These are phyloP conservation scores for Premnoplex brunnescens DNA, from an alignment of 2,797 vertebrate species.

Conservation along the genomic window DNA sequence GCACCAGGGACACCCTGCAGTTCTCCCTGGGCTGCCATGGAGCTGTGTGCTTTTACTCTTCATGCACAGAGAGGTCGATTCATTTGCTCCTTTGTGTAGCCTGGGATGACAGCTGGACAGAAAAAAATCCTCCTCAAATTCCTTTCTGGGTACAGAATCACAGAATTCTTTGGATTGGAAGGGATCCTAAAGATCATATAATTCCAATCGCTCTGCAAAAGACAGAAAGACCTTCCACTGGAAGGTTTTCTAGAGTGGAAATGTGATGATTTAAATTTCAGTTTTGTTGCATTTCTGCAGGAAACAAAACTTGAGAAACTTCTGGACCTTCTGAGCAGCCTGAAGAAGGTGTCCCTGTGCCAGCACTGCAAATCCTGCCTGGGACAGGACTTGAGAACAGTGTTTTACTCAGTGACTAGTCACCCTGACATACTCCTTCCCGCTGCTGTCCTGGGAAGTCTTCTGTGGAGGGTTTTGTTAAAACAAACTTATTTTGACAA, in stretches of 20 bases:
- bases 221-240: neutral
- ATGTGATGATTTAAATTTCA: neutral
- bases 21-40: neutral
- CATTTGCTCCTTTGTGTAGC: neutral
- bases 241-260: neutral
- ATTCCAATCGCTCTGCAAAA: neutral
- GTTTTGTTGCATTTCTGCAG: neutral
- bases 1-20: neutral
- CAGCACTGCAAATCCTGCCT: neutral
- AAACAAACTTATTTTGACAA: neutral
- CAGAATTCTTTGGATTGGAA: neutral
- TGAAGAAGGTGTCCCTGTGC: neutral
- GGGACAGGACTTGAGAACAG: neutral
- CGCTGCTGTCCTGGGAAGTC: neutral
- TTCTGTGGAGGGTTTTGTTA: neutral
- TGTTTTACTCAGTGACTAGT: neutral
- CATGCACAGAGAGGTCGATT: neutral
- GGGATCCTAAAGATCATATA: neutral
- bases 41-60: neutral
- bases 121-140: neutral
- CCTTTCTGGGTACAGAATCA: fast-evolving
- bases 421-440: neutral
- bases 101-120: neutral
- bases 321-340: neutral
- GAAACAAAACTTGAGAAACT: neutral